Percentiles rank a stretch among this genome's conserved stretches.
Evolutionary conservation across 2,113 vertebrate genomes (phyloP).

Genomic region (Phyllopteryx taeniolatus): DNA sequence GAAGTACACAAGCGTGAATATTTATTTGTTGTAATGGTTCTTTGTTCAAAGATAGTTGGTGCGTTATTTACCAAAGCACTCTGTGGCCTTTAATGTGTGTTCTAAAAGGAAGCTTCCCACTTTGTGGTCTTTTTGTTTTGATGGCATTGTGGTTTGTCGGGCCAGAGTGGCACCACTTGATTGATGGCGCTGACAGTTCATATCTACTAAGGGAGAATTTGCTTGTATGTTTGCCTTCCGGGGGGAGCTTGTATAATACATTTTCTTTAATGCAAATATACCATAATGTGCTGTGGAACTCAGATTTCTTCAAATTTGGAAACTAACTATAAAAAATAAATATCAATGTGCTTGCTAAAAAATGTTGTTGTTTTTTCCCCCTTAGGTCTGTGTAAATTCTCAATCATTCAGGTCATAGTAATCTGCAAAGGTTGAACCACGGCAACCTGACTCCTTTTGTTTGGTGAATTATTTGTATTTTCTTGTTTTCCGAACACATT

Average conservation of each 20-base stretch:
- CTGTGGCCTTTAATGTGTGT: conserved; percentile 46
- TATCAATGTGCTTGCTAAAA: too few relatives aligned
- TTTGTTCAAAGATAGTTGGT: conserved; percentile 56
- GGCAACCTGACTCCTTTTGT: too few relatives aligned
- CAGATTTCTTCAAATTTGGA: neutral
- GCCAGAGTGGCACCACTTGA: conserved; percentile 71
- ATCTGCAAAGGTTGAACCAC: too few relatives aligned
- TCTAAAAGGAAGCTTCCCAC: conserved; percentile 50
- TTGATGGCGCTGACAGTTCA: conserved; percentile 67
- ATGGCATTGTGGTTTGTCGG: conserved; percentile 68
- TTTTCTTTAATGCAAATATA: neutral
- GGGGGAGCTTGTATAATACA: conserved; percentile 26
- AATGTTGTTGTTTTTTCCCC: too few relatives aligned
- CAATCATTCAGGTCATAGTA: too few relatives aligned
- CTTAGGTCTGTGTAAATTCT: too few relatives aligned
- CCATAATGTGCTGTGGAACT: neutral
- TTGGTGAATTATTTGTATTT: too few relatives aligned
- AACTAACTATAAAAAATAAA: too few relatives aligned
- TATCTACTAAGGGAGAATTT: conserved; percentile 50
- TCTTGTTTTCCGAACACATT: too few relatives aligned
- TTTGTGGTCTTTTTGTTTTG: conserved; percentile 58
- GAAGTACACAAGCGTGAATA: conserved; percentile 49
- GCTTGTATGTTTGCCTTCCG: conserved; percentile 27
- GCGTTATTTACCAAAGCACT: conserved; percentile 63
- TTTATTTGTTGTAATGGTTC: conserved; percentile 62